Evolutionary conservation across 2,113 vertebrate species (phyloP).

Genomic region (Labeo catla): DNA sequence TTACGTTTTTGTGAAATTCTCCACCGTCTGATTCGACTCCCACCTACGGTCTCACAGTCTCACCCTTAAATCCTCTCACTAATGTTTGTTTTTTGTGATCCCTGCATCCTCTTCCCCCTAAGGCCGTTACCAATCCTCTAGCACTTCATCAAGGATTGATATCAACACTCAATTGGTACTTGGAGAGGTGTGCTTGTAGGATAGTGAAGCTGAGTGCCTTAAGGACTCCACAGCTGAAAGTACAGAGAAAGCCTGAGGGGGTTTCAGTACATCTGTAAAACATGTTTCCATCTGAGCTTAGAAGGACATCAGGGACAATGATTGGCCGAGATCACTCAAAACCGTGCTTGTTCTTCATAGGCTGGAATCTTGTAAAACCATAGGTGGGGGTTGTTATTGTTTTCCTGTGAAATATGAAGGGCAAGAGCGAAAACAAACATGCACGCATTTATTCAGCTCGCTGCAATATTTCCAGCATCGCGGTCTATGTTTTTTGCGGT

Average conservation of each 20-base stretch:
- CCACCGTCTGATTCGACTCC: slow-evolving; percentile 14
- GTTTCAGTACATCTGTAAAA: slow-evolving; percentile 45
- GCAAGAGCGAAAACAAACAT: slow-evolving; percentile 36
- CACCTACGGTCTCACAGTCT: slow-evolving; percentile 17
- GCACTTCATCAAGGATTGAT: slow-evolving; percentile 47
- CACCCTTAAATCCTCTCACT: slow-evolving; percentile 49
- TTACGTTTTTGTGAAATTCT: slow-evolving; percentile 36
- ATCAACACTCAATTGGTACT: slow-evolving; percentile 45
- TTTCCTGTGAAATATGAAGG: slow-evolving; percentile 52
- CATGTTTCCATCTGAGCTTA: slow-evolving; percentile 39
- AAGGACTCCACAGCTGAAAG: slow-evolving; percentile 43
- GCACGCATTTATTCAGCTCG: slow-evolving; percentile 12
- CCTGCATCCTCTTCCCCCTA: slow-evolving; percentile 49
- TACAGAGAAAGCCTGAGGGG: slow-evolving; percentile 35
- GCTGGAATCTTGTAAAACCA: slow-evolving; percentile 47
- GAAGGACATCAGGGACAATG: slow-evolving; percentile 48
- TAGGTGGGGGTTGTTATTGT: slow-evolving; percentile 64
- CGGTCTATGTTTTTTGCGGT: too few species aligned
- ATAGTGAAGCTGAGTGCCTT: slow-evolving; percentile 27
- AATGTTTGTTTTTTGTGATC: slow-evolving; percentile 59
- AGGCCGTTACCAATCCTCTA: slow-evolving; percentile 30
- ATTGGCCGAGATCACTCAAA: slow-evolving; percentile 41
- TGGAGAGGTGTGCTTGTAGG: slow-evolving; percentile 31
- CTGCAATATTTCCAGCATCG: slow-evolving; percentile 10
- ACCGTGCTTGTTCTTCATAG: slow-evolving; percentile 44